These are phyloP conservation scores for Elaeidobius kamerunicus DNA, from an alignment of 2,888 invertebrate species.

Conservation along the genomic window DNA sequence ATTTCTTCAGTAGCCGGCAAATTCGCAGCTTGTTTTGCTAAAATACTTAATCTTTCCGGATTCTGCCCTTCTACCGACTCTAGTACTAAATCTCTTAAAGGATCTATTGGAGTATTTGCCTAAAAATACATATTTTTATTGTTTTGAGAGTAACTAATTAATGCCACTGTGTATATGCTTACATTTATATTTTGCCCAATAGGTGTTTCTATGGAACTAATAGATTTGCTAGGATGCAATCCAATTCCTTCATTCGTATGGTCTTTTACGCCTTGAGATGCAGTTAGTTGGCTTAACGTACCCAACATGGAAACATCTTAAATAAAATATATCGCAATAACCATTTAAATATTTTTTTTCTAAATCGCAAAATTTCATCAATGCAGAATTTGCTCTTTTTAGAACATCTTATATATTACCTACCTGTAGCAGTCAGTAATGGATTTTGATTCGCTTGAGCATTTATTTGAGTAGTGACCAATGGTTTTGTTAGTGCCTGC, in stretches of 20 bases:
- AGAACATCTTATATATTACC: too few relatives aligned
- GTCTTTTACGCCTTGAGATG: slow-evolving; percentile 36
- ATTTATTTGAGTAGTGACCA: too few relatives aligned
- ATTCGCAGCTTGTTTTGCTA: slow-evolving; percentile 63
- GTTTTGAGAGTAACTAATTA: too few relatives aligned
- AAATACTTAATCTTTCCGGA: slow-evolving; percentile 52
- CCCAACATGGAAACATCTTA: slow-evolving; percentile 39
- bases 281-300: slow-evolving; percentile 43
- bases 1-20: slow-evolving; percentile 53
- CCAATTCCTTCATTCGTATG: background rate
- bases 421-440: too few relatives aligned
- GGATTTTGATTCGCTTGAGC: too few relatives aligned
- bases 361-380: too few relatives aligned
- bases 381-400: too few relatives aligned
- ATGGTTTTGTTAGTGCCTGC: too few relatives aligned
- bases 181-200: slow-evolving; percentile 4
- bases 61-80: slow-evolving; percentile 49
- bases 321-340: background rate
- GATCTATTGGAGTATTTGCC: slow-evolving; percentile 17
- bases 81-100: slow-evolving; percentile 57
- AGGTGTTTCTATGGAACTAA: background rate
- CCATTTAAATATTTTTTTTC: too few relatives aligned
- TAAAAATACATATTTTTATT: too few relatives aligned
- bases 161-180: background rate
- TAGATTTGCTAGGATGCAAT: background rate